Evolutionary conservation across 2,888 invertebrate species (phyloP).

Genomic region (Anodontia alba): DNA sequence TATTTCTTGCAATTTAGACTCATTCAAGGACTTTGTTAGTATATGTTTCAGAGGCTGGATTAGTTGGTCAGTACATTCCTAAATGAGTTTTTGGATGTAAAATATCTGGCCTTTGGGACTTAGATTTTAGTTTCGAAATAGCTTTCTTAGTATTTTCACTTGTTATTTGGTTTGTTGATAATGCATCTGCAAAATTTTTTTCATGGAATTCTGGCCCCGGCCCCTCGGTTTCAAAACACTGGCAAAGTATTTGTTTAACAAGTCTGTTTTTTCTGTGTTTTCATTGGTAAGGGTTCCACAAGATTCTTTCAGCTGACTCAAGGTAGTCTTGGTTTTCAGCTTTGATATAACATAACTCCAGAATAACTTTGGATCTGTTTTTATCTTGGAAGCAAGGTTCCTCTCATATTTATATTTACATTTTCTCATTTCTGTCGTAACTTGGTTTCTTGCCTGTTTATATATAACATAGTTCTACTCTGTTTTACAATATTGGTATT

Average conservation of each 20-base stretch:
- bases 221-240: not conserved
- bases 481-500: too few species aligned
- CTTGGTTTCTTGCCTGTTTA: too few species aligned
- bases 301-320: conserved; percentile 1
- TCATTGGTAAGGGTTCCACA: conserved; percentile 10
- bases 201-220: not conserved
- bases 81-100: conserved; percentile 28
- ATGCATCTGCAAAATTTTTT: not conserved
- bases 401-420: too few species aligned
- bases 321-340: conserved; percentile 6
- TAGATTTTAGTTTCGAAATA: not conserved
- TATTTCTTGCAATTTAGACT: too few species aligned
- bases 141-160: not conserved
- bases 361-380: not conserved
- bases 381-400: conserved; percentile 14
- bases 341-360: not conserved
- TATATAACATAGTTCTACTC: not conserved
- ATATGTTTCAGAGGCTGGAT: too few species aligned
- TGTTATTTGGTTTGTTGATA: not conserved
- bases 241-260: conserved; percentile 18
- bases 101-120: conserved; percentile 19
- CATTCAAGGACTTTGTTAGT: too few species aligned
- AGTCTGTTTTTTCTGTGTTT: conserved; percentile 18
- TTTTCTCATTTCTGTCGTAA: too few species aligned
- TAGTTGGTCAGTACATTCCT: too few species aligned